Conservation (phyloP, 2,888 invertebrate species). For the Scotopteryx bipunctaria region DNA sequence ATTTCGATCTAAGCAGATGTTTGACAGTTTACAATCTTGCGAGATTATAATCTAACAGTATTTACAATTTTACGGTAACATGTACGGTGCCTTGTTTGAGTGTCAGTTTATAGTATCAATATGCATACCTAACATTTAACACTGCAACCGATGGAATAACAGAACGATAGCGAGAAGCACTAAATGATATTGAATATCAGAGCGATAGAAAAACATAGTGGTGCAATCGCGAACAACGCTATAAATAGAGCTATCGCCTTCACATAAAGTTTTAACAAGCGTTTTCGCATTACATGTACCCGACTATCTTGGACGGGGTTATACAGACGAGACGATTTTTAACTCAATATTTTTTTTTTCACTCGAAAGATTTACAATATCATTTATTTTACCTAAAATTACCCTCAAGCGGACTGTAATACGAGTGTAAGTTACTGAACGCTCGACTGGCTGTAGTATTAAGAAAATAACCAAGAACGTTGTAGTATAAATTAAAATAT, state of each 20-base stretch:
- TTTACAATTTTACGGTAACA: no score
- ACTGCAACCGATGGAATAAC: neutral
- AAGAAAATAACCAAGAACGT: no score
- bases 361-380: no score
- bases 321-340: slow-evolving; percentile 21
- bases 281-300: slow-evolving; percentile 35
- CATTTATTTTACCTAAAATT: no score
- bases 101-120: neutral
- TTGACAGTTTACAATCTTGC: no score
- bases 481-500: no score
- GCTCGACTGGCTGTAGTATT: no score
- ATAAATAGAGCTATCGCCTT: slow-evolving; percentile 33
- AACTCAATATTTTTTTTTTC: neutral
- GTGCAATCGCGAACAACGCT: slow-evolving; percentile 24
- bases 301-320: slow-evolving; percentile 21
- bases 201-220: slow-evolving; percentile 29
- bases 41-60: no score
- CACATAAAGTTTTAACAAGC: slow-evolving; percentile 41
- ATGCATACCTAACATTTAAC: neutral
- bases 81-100: no score
- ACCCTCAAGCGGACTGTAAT: no score
- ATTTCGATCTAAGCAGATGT: no score
- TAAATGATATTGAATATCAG: slow-evolving; percentile 20
- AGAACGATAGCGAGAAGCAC: slow-evolving; percentile 2
- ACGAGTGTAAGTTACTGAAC: no score